Evolutionary conservation across 1,140 invertebrate species (phyloP), one percentile per base, ranked within the genome.

Genomic region (Ostrea edulis): DNA sequence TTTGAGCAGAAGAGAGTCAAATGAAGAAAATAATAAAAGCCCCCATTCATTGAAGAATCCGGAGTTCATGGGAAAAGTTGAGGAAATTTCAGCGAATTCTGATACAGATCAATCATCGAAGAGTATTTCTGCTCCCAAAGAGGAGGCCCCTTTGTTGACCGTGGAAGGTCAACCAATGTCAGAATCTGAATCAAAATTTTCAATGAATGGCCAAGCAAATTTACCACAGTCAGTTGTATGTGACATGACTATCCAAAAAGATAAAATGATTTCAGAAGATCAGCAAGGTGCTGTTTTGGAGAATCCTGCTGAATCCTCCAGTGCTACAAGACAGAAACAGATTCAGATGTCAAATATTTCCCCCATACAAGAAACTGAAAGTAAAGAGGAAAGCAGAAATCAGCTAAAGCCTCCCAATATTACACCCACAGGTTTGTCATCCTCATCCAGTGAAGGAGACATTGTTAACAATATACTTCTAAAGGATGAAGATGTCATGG

Each of bases 1-100:
- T 84, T 51, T 25, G 25, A 58, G 83, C 62, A 58, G 83, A 54
- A 84, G 22, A 58, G 62, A 84, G 53, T 84, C 83, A n/a, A 53
- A 54, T 85, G 68, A 85, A 71, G 58, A 25, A 52, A 52, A 68
- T 71, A 85, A 9, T 85, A 52, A 62, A 51, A 65, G 68, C 17
- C 29, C 44, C 11, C 35, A 77, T 77, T 77, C 29, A 17, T 35
- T 25, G 29, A 25, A 77, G 35, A 14, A 77, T 77, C 35, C 35
- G 1, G 55, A 62, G 14, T 2, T n/a, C n/a, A 7, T 62, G 12
- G 55, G 20, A n/a, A 62, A 62, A 62, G 55, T n/a, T 62, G 55
- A 62, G n/a, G 5, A 62, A 62, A 20, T 20, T 62, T n/a, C 55
- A n/a, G 5, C 55, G 2, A 77, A 77, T 77, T 77, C 68, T 29